phyloP scores from a whole-genome alignment of 2,888 invertebrate species.

The Masnerella sp. region DNA sequence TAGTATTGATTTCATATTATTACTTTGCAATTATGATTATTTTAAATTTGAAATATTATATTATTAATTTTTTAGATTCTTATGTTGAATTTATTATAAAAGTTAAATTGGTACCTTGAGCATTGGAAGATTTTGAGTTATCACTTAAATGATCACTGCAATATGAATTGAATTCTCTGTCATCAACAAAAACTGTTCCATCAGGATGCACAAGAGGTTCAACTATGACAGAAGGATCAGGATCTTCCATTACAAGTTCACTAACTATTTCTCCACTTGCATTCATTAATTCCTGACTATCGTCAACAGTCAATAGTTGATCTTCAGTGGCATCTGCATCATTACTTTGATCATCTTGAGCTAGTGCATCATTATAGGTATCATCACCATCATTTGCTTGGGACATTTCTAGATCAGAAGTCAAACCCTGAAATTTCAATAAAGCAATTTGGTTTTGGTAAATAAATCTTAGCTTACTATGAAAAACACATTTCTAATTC shows the following conservation, averaged over 20 bases:
- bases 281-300: slow-evolving; percentile 69
- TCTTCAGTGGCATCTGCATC: slow-evolving; percentile 69
- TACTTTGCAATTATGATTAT: neutral
- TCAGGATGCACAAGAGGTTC: slow-evolving; percentile 74
- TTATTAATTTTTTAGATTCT: neutral
- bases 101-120: slow-evolving; percentile 11
- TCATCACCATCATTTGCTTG: slow-evolving; percentile 73
- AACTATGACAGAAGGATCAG: slow-evolving; percentile 74
- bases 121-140: slow-evolving; percentile 49
- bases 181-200: slow-evolving; percentile 73
- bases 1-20: too few relatives aligned
- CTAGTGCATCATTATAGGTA: slow-evolving; percentile 68
- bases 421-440: slow-evolving; percentile 63
- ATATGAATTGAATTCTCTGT: slow-evolving; percentile 72
- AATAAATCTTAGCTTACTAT: neutral
- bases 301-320: slow-evolving; percentile 67
- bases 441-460: neutral
- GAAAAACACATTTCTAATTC: neutral
- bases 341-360: slow-evolving; percentile 70
- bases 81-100: neutral
- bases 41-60: neutral
- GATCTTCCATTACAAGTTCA: slow-evolving; percentile 74
- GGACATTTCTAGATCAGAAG: slow-evolving; percentile 69
- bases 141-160: slow-evolving; percentile 69
- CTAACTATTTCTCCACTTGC: slow-evolving; percentile 73